Conservation (phyloP, 2,113 vertebrate species). For the Engraulis encrasicolus region DNA sequence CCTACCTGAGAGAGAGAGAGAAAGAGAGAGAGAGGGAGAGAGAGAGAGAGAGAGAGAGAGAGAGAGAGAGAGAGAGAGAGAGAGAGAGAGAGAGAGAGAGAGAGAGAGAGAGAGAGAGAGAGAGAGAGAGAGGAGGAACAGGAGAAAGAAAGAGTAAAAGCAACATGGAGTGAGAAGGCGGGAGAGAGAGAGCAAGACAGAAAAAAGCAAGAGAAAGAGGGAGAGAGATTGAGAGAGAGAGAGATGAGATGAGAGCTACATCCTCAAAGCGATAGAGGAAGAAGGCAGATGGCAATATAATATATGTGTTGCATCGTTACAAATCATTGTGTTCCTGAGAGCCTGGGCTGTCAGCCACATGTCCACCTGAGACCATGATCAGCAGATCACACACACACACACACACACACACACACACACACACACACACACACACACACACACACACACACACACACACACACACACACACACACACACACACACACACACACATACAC, state of each 20-base stretch:
- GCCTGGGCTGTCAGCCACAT: constrained; percentile 42
- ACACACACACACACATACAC: constrained; percentile 6
- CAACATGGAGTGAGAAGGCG: background rate
- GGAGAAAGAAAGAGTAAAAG: background rate
- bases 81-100: background rate
- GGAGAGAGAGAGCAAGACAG: background rate
- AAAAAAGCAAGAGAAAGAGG: background rate
- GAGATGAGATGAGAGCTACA: background rate
- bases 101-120: background rate
- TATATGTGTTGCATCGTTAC: constrained; percentile 36
- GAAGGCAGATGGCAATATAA: constrained; percentile 40
- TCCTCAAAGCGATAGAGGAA: background rate
- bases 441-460: constrained; percentile 17
- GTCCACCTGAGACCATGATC: background rate
- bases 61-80: background rate
- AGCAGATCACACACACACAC: constrained; percentile 17
- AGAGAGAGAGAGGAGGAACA: no score
- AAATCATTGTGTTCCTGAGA: constrained; percentile 35
- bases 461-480: constrained; percentile 18
- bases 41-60: background rate
- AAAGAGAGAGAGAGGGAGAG: background rate
- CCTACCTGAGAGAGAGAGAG: background rate
- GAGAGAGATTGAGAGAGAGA: background rate
- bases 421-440: constrained; percentile 16
- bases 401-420: constrained; percentile 1